Conservation (phyloP, 2,113 vertebrate genomes). For the Rhea americana region DNA sequence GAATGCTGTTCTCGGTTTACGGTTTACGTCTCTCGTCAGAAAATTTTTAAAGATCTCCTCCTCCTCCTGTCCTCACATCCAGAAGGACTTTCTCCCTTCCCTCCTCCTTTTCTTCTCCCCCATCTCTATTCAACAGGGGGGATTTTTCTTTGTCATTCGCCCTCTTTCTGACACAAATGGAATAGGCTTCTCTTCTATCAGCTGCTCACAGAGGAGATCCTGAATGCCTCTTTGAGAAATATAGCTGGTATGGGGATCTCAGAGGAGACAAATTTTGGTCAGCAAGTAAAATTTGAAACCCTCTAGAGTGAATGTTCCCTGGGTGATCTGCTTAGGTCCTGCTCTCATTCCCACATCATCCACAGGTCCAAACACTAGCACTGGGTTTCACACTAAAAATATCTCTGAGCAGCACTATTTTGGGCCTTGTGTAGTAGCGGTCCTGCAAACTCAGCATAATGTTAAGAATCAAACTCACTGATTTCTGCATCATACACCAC, state of each 20-base stretch:
- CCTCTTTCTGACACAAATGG: constrained; percentile 38
- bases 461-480: background rate
- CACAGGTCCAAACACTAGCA: background rate
- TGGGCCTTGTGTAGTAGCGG: background rate
- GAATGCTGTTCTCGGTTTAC: background rate
- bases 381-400: constrained; percentile 29
- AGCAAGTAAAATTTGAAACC: constrained; percentile 6
- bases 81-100: background rate
- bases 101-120: background rate
- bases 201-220: constrained; percentile 37
- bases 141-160: constrained; percentile 39
- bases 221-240: background rate
- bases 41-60: background rate
- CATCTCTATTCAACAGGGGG: background rate
- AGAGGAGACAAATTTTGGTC: background rate
- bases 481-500: background rate
- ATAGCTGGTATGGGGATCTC: background rate
- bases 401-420: background rate
- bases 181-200: constrained; percentile 52
- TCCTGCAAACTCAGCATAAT: background rate
- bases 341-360: constrained; percentile 23
- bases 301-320: background rate
- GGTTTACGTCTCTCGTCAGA: background rate
- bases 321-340: background rate
- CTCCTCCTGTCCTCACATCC: background rate